Percentiles rank a stretch among this genome's conserved stretches.
phyloP scores from a whole-genome alignment of 2,797 vertebrate species.

The Cynodonichthys magdalenae region DNA sequence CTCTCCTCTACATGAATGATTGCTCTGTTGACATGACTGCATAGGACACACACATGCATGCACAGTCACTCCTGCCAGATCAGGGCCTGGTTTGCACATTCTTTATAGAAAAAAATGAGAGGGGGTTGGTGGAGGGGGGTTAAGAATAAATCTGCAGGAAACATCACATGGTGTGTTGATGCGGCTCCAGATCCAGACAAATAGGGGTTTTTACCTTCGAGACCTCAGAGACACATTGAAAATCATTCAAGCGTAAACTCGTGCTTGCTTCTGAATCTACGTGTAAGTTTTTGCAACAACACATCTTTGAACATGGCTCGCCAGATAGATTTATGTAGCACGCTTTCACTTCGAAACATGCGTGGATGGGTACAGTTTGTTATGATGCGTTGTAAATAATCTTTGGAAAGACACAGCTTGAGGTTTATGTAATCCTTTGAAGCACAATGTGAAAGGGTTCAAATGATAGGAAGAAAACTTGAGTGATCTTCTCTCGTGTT shows the following conservation, averaged over 20 bases:
- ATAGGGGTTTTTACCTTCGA: constrained; percentile 47
- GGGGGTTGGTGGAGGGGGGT: constrained; percentile 14
- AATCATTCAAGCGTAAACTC: constrained; percentile 51
- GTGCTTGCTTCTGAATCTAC: constrained; percentile 24
- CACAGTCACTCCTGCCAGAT: constrained; percentile 40
- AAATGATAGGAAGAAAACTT: background rate
- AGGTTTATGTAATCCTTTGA: background rate
- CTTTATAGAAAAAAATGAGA: constrained; percentile 36
- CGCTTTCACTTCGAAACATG: background rate
- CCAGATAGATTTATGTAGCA: constrained; percentile 14
- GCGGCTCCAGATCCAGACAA: constrained; percentile 54
- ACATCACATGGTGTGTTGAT: constrained; percentile 66
- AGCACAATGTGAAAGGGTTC: background rate
- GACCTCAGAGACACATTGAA: constrained; percentile 63
- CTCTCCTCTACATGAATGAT: constrained; percentile 71
- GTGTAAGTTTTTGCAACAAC: background rate
- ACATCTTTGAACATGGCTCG: constrained; percentile 4
- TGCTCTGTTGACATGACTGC: constrained; percentile 74
- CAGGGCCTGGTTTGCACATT: constrained; percentile 63
- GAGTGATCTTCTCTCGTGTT: background rate
- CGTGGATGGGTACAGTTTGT: too few relatives aligned
- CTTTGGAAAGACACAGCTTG: too few relatives aligned
- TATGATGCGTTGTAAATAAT: too few relatives aligned
- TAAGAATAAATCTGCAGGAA: constrained; percentile 71
- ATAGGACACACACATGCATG: constrained; percentile 59